A percentile compares a stretch with the other conserved stretches of the same genome.
Evolutionary conservation across 2,797 vertebrate genomes (phyloP).

Genomic region (Sphenopsis melanotis): DNA sequence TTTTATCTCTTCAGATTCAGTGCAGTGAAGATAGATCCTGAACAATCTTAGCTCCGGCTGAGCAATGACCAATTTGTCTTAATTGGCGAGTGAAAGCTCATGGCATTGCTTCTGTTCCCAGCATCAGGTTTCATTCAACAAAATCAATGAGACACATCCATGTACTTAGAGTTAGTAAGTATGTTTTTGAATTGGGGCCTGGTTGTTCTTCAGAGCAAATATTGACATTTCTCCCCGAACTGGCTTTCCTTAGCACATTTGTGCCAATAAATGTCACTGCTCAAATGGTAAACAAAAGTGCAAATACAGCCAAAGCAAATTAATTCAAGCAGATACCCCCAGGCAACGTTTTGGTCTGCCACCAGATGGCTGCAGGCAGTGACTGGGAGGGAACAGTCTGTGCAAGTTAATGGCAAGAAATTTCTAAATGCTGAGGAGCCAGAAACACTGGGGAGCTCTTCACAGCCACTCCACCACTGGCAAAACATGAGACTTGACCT

Average conservation of each 20-base stretch:
- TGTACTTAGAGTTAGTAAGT: neutral
- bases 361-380: neutral
- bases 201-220: constrained; percentile 41
- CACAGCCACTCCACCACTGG: neutral
- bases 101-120: constrained; percentile 12
- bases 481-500: neutral
- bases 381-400: neutral
- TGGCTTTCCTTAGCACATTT: neutral
- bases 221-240: neutral
- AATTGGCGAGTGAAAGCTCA: neutral
- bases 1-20: constrained; percentile 9
- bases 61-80: constrained; percentile 11
- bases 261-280: constrained; percentile 24
- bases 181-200: neutral
- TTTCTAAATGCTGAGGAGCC: neutral
- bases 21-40: neutral
- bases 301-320: neutral
- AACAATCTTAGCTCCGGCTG: neutral
- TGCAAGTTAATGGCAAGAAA: neutral
- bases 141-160: neutral
- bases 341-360: neutral
- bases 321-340: neutral
- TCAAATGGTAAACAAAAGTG: neutral
- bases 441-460: neutral
- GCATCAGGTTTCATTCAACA: constrained; percentile 37